phyloP scores from a whole-genome alignment of 2,888 invertebrate species.

The Epinotia bilunana region DNA sequence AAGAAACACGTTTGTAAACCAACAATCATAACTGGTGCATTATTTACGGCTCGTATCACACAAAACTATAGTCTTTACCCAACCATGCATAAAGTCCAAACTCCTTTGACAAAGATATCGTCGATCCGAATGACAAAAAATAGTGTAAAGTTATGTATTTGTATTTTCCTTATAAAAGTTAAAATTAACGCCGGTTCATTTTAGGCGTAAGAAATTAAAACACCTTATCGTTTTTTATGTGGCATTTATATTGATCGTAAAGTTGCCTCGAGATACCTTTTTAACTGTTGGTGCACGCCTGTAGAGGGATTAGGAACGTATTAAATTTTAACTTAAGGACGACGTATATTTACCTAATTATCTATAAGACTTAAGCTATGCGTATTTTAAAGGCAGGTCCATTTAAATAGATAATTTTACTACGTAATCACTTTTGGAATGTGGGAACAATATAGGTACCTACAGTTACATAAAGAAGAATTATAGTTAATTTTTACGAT shows the following conservation, averaged over 20 bases:
- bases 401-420: background rate
- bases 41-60: slow-evolving; percentile 74
- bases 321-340: slow-evolving; percentile 38
- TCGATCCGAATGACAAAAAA: slow-evolving; percentile 23
- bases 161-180: slow-evolving; percentile 57
- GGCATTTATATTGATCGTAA: slow-evolving; percentile 81
- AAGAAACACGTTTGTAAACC: slow-evolving; percentile 76
- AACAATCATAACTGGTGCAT: slow-evolving; percentile 75
- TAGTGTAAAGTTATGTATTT: slow-evolving; percentile 29
- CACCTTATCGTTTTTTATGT: slow-evolving; percentile 81
- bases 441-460: background rate
- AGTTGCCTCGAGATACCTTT: slow-evolving; percentile 69
- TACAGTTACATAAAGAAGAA: background rate
- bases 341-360: slow-evolving; percentile 42
- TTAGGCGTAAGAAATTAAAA: slow-evolving; percentile 80
- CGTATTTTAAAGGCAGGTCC: slow-evolving; percentile 10
- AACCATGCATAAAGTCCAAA: background rate
- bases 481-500: too few species aligned
- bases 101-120: background rate
- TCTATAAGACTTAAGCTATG: slow-evolving; percentile 12
- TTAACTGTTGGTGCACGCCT: slow-evolving; percentile 68
- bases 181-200: slow-evolving; percentile 82
- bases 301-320: slow-evolving; percentile 45
- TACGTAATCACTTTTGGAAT: background rate
- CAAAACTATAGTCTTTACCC: background rate